These are phyloP conservation scores for mouse (Mus musculus) DNA, from an alignment of 2,113 vertebrate species.

Conservation along the genomic window DNA sequence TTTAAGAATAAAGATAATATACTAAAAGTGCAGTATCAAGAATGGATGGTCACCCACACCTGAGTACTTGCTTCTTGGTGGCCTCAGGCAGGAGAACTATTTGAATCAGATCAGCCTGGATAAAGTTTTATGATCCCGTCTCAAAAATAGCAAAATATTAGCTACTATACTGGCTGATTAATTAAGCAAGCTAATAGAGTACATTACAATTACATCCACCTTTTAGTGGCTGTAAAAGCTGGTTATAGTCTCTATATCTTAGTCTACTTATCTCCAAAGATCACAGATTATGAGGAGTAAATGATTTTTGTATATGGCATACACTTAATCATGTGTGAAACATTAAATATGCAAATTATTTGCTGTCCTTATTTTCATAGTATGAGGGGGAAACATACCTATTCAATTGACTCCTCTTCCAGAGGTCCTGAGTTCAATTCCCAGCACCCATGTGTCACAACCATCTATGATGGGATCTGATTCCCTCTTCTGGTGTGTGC, in stretches of 20 bases:
- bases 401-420: background rate
- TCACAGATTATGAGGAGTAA: conserved; percentile 41
- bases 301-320: background rate
- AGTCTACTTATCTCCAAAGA: conserved; percentile 1
- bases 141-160: background rate
- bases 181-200: background rate
- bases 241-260: background rate
- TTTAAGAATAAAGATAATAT: background rate
- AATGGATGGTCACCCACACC: background rate
- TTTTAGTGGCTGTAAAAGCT: background rate
- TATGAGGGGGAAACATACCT: conserved; percentile 14
- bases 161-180: too few relatives aligned
- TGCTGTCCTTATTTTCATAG: conserved; percentile 44
- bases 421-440: too few relatives aligned
- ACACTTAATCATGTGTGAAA: background rate
- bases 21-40: background rate
- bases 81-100: background rate
- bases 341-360: conserved; percentile 25
- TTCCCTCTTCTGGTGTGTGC: too few relatives aligned
- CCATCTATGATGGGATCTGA: too few relatives aligned
- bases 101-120: background rate
- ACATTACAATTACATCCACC: background rate
- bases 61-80: background rate
- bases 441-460: too few relatives aligned
- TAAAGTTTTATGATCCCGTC: background rate